phyloP scores from a whole-genome alignment of 2,797 vertebrate species.

The Periparus ater region DNA sequence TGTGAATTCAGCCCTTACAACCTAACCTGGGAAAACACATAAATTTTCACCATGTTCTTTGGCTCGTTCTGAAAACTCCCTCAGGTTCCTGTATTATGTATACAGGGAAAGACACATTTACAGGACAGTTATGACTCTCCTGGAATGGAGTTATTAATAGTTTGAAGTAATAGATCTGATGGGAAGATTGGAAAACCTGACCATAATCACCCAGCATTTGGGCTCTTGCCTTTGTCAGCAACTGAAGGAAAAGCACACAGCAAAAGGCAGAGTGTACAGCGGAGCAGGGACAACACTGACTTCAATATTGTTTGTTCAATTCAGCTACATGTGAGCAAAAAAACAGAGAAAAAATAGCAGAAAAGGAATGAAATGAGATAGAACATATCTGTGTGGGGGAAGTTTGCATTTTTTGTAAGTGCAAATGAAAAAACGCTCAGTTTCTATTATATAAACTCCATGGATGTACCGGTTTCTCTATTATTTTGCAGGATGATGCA shows the following conservation, averaged over 20 bases:
- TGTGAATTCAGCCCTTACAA: neutral
- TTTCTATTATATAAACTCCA: neutral
- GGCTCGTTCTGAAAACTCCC: constrained; percentile 23
- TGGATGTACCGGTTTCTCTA: neutral
- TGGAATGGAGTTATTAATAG: constrained; percentile 13
- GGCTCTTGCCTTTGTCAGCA: neutral
- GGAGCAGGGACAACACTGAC: neutral
- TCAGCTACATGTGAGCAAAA: neutral
- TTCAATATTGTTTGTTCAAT: neutral
- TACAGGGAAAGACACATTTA: neutral
- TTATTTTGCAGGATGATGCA: neutral
- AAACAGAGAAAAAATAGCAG: neutral
- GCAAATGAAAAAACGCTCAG: neutral
- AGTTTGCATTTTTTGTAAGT: neutral
- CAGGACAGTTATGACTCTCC: neutral
- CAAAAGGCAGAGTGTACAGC: neutral
- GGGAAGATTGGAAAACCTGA: neutral
- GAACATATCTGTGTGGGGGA: neutral
- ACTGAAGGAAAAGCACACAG: neutral
- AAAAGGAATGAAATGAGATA: neutral
- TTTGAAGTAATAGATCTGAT: constrained; percentile 6
- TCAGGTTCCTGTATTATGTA: neutral
- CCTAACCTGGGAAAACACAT: neutral
- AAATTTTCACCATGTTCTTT: neutral
- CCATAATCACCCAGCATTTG: neutral